Conservation (phyloP, 53 echinoderm and acorn worm genomes). For the Patiria pectinifera region DNA sequence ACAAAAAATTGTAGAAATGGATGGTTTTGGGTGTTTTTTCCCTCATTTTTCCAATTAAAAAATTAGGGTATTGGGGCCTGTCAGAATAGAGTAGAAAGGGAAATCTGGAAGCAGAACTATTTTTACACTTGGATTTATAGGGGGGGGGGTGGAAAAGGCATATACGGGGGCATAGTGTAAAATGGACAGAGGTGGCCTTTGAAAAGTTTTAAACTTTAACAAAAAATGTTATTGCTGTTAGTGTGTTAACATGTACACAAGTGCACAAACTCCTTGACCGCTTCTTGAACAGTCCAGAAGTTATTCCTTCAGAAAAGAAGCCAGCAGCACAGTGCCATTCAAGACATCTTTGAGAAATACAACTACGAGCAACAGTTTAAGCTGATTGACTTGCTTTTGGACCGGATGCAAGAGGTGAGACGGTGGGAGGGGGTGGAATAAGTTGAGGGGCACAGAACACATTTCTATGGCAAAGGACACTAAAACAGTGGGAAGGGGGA, state of each 20-base stretch:
- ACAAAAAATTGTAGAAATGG: not conserved
- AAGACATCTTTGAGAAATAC: constrained; percentile 69
- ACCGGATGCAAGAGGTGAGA: constrained; percentile 71
- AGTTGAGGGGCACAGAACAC: not conserved
- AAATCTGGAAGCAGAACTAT: too few species aligned
- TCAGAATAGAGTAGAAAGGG: too few species aligned
- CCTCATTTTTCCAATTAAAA: too few species aligned
- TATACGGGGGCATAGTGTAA: too few species aligned
- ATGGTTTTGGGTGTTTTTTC: not conserved
- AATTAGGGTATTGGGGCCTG: too few species aligned
- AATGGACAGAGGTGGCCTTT: too few species aligned
- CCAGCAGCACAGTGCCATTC: constrained; percentile 70
- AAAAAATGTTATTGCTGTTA: not conserved
- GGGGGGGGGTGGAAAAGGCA: too few species aligned
- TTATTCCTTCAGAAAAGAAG: constrained; percentile 74
- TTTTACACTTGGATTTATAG: too few species aligned
- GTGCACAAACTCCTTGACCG: not conserved
- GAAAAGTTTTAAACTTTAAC: too few species aligned
- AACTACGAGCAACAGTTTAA: constrained; percentile 77
- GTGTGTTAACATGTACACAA: not conserved
- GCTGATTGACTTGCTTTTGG: constrained; percentile 71
- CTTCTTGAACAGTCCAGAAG: constrained; percentile 64
- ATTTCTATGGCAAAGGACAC: not conserved
- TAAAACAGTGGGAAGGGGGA: too few species aligned
- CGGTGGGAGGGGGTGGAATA: not conserved